Conservation (phyloP, 2,797 vertebrate species). For the Pseudomugil tenellus region DNA sequence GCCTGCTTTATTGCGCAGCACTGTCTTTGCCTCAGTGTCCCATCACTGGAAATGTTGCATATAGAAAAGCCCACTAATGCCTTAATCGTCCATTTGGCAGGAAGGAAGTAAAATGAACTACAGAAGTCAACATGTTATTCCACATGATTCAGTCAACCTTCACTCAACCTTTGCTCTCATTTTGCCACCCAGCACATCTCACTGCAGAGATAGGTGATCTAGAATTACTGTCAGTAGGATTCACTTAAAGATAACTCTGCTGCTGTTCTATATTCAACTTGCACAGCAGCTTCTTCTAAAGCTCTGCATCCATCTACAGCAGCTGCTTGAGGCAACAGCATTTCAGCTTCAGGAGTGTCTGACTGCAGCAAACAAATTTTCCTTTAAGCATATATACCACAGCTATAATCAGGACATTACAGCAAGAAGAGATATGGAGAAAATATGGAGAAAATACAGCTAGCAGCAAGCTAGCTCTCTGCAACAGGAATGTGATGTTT, state of each 20-base stretch:
- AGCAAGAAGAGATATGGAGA: not conserved
- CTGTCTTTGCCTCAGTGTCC: constrained; percentile 8
- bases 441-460: too few species aligned
- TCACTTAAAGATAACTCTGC: not conserved
- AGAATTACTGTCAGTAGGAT: not conserved
- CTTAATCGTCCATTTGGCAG: constrained; percentile 12
- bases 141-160: constrained; percentile 8
- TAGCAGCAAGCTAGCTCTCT: not conserved
- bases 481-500: not conserved
- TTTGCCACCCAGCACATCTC: not conserved
- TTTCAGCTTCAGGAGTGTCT: not conserved
- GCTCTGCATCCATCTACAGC: not conserved
- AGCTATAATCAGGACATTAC: not conserved
- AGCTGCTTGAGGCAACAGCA: not conserved
- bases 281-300: not conserved
- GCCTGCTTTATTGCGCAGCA: constrained; percentile 26
- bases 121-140: constrained; percentile 19
- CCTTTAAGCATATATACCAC: not conserved
- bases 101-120: constrained; percentile 23
- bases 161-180: constrained; percentile 3
- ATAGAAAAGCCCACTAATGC: constrained; percentile 27
- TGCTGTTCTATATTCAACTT: not conserved
- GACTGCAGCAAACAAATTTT: not conserved
- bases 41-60: constrained; percentile 26
- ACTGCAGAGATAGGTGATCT: not conserved